Evolutionary conservation across 2,797 vertebrate species (phyloP), one percentile per base, ranked within the genome.

Genomic region (Benthosema pterotum): DNA sequence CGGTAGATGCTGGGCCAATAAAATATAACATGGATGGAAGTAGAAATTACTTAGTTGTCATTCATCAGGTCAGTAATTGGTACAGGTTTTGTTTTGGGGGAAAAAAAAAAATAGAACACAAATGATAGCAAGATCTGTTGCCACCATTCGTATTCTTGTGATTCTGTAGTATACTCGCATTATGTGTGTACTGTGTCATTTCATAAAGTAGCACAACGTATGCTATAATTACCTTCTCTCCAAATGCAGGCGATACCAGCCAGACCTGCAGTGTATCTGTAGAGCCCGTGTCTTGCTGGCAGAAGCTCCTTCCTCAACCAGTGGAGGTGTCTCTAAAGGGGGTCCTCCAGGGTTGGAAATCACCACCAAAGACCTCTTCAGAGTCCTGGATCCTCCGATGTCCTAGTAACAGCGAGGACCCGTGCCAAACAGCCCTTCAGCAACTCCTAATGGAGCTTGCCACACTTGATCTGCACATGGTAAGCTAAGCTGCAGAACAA

Each of bases 341-440:
- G 55, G 89, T 85, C 3, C 52, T 95, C 65, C 74, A 18, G 0
- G 83, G 60, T 4, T 95, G 94, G 92, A 88, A 88, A 2, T 79
- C 72, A 2, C 71, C 91, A 42, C 69, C 71, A 1, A 54, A 42
- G 47, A 74, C 89, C 14, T 54, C 78, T 14, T 86, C 91, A 0
- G 93, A 97, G 58, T 93, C 85, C 50, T 99, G 97, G 97, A 62
- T 96, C 57, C 71, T 99, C 18, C 92, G 76, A 57, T 80, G 77
- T 73, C 65, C 82, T 0, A 55, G 67, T 25, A 80, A 68, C 62
- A 52, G 49, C 62, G 52, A 49, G n/a, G 72, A 72, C 0, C 14
- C 69, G 12, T 71, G 0, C 5, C 71, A 73, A 19, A 60, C 28
- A 49, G 72, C 81, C 57, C 92, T 97, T 75, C 87, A 84, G 48